Evolutionary conservation across 2,113 vertebrate genomes (phyloP), one percentile per base, ranked within the genome.

Genomic region (Manacus vitellinus): DNA sequence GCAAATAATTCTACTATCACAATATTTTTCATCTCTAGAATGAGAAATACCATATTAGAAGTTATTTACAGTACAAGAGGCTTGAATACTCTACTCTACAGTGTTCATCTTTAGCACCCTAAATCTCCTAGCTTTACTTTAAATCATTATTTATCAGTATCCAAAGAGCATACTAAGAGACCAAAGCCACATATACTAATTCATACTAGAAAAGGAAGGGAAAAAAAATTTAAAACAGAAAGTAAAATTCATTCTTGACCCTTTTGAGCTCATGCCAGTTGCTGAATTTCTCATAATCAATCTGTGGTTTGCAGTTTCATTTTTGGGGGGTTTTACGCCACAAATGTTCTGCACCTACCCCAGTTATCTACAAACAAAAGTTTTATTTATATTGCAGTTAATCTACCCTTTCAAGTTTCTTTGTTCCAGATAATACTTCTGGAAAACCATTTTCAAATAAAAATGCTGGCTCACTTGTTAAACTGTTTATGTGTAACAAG

Each of bases 231-330:
- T 88, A 72, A 81, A 19, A 3, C 7, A 59, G 4, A 20, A 74
- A 27, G 12, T 61, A 83, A 91, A 70, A 9, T 74, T 83, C 31
- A 41, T 82, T 44, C 28, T 35, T 9, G 33, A 6, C 2, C 21
- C 4, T 43, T 67, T 62, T 30, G 55, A 52, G 68, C 3, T 41
- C 37, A 67, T 20, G 23, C 9, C 37, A 79, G 4, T 4, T 85
- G 23, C 31, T 84, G 30, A 24, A 35, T 30, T 41, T 94, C 66
- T 80, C 47, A 43, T 18, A 44, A 43, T 31, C 35, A 59, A 24
- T 33, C 25, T 71, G 8, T 0, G 0, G 16, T 61, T 58, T 80
- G 31, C 7, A 3, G 5, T 56, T 80, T 37, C 17, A 35, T 8
- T 4, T 3, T 2, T 17, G 55, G 20, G 6, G 18, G 7, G 0